Evolutionary conservation across 2,113 vertebrate genomes (phyloP), one percentile per base, ranked within the genome.

Genomic region (Dendropsophus ebraccatus): DNA sequence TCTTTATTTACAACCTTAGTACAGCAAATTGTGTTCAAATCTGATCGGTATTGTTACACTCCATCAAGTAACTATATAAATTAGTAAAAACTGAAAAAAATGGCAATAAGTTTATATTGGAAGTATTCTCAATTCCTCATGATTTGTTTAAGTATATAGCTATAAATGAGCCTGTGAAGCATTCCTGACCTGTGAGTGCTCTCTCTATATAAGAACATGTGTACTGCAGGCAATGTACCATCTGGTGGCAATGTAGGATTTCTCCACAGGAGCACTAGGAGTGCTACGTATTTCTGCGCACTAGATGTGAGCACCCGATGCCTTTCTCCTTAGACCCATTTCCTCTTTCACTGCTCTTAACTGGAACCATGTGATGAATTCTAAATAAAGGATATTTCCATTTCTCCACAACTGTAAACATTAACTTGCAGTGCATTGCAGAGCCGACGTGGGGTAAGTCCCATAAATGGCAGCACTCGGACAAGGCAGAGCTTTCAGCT

Each of bases 311-410:
- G 89, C 89, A 90, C 90, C 87, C 90, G 89, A 90, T 87, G 92
- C 92, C 92, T 92, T 93, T 93, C 93, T 90, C 91, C 83, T 87
- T 90, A 93, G 91, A 92, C 88, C 89, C 87, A 76, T 91, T 91
- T 93, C 92, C 89, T 90, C 91, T 88, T 90, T 89, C 92, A 91
- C 83, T 82, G 91, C 92, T 94, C 91, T 92, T 94, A 92, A 93
- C 93, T 93, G 92, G 92, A 92, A 89, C 91, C 94, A 95, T 93
- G 95, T 95, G 95, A 95, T 93, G 90, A 91, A 91, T 94, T 94
- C 93, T 95, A 95, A 95, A 95, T 94, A 94, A 95, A 95, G 94
- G 92, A 93, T 94, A 94, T 94, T 95, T 95, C 93, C 94, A 95
- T 93, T 94, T 93, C 94, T 94, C 95, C 93, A 93, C 93, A 94